phyloP scores from a whole-genome alignment of 2,888 invertebrate species.

The Amiota communis region DNA sequence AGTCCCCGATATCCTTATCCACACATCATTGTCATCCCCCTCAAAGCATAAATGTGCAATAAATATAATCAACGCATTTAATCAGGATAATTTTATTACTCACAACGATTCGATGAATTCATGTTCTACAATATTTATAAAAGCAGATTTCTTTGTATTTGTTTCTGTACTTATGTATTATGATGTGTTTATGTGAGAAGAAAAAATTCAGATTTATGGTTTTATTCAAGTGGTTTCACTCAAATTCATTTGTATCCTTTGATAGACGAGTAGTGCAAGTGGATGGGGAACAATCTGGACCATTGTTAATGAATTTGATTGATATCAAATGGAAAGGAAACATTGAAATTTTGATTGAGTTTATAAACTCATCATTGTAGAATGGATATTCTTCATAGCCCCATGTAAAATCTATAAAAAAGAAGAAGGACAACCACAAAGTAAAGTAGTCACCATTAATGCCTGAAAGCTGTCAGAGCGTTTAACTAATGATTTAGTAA shows the following conservation, averaged over 20 bases:
- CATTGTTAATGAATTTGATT: too few species aligned
- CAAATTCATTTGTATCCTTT: too few species aligned
- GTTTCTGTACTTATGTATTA: background rate
- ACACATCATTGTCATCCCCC: background rate
- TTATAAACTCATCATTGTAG: too few species aligned
- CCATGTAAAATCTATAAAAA: too few species aligned
- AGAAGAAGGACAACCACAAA: background rate
- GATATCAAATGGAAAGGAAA: too few species aligned
- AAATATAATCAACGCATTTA: slow-evolving; percentile 66
- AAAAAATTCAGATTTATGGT: slow-evolving; percentile 8
- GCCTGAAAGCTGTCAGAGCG: slow-evolving; percentile 20
- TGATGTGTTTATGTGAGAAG: slow-evolving; percentile 20
- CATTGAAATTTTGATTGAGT: too few species aligned
- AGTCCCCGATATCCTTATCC: too few species aligned
- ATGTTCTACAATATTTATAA: too few species aligned
- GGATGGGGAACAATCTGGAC: too few species aligned
- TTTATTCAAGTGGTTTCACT: background rate
- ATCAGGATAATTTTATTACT: slow-evolving; percentile 63
- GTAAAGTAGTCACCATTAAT: slow-evolving; percentile 9
- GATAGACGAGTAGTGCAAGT: too few species aligned
- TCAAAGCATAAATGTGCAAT: slow-evolving; percentile 54
- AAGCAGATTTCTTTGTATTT: too few species aligned
- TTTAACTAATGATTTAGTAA: slow-evolving; percentile 26
- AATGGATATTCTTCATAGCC: too few species aligned
- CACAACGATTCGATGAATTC: background rate